Percentiles rank a stretch among this genome's conserved stretches.
Evolutionary conservation across 2,113 vertebrate genomes (phyloP).

Genomic region (Seriola rivoliana): DNA sequence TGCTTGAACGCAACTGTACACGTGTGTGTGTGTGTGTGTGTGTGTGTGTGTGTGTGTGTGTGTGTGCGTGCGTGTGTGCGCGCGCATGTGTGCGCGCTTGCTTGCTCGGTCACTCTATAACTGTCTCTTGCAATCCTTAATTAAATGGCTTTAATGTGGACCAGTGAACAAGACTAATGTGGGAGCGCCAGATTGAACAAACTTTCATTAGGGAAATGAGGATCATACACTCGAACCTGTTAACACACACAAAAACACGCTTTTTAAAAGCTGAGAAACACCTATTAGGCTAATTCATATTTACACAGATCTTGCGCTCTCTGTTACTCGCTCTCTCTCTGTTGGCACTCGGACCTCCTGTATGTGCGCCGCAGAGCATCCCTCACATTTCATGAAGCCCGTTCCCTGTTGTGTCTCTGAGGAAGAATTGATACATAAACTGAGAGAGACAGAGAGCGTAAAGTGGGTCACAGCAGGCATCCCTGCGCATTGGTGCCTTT

Average conservation of each 20-base stretch:
- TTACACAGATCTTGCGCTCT: background rate
- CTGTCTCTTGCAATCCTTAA: conserved; percentile 45
- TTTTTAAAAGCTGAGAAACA: background rate
- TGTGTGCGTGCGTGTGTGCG: background rate
- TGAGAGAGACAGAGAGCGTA: conserved; percentile 3
- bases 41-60: background rate
- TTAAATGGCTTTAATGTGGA: conserved; percentile 61
- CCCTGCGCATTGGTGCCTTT: conserved; percentile 36
- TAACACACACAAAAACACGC: conserved; percentile 12
- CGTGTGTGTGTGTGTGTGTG: background rate
- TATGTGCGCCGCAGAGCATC: background rate
- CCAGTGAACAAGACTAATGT: conserved; percentile 58
- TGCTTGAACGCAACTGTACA: conserved; percentile 12
- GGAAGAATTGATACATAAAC: background rate
- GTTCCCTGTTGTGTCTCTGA: conserved; percentile 1
- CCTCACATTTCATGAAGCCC: conserved; percentile 1
- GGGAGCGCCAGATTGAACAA: conserved; percentile 6
- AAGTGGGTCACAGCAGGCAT: conserved; percentile 66
- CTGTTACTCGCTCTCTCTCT: background rate
- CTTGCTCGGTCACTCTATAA: conserved; percentile 22
- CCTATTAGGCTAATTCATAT: conserved; percentile 2
- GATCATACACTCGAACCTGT: conserved; percentile 10
- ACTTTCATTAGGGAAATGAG: conserved; percentile 63
- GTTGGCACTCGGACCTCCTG: background rate
- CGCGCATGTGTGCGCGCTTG: background rate